Conservation (phyloP, 2,797 vertebrate genomes). For the Pteronotus mesoamericanus region DNA sequence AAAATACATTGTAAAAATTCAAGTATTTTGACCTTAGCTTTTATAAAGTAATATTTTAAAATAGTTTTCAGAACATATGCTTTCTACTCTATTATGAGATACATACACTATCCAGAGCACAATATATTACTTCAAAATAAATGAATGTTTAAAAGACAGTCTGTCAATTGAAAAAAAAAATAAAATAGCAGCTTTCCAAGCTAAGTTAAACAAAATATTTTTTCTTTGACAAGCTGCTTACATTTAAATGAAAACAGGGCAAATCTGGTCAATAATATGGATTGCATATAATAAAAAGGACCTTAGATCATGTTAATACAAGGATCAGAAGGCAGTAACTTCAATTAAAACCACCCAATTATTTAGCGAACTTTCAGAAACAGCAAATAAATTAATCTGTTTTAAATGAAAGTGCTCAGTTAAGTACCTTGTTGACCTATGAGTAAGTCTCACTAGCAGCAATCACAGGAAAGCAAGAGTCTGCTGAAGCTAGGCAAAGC, state of each 20-base stretch:
- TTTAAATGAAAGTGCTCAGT: slow-evolving; percentile 71
- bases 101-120: slow-evolving; percentile 58
- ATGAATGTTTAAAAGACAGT: slow-evolving; percentile 79
- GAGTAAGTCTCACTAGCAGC: slow-evolving; percentile 68
- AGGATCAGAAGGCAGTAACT: slow-evolving; percentile 79
- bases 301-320: slow-evolving; percentile 66
- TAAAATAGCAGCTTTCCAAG: slow-evolving; percentile 71
- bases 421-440: slow-evolving; percentile 68
- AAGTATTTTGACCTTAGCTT: slow-evolving; percentile 67
- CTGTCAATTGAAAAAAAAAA: slow-evolving; percentile 71
- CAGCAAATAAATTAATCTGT: slow-evolving; percentile 73
- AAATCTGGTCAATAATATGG: slow-evolving; percentile 82
- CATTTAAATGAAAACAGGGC: slow-evolving; percentile 79
- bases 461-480: slow-evolving; percentile 60
- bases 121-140: slow-evolving; percentile 76
- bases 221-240: slow-evolving; percentile 80
- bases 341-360: slow-evolving; percentile 80
- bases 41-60: slow-evolving; percentile 77
- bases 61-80: slow-evolving; percentile 60
- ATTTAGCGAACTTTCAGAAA: slow-evolving; percentile 75
- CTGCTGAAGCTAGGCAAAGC: slow-evolving; percentile 51
- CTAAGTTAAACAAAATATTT: slow-evolving; percentile 80
- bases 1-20: slow-evolving; percentile 60
- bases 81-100: slow-evolving; percentile 65
- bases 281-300: slow-evolving; percentile 81